These are phyloP conservation scores for Pachydiplax longipennis DNA, from an alignment of 2,888 invertebrate species.

Conservation along the genomic window DNA sequence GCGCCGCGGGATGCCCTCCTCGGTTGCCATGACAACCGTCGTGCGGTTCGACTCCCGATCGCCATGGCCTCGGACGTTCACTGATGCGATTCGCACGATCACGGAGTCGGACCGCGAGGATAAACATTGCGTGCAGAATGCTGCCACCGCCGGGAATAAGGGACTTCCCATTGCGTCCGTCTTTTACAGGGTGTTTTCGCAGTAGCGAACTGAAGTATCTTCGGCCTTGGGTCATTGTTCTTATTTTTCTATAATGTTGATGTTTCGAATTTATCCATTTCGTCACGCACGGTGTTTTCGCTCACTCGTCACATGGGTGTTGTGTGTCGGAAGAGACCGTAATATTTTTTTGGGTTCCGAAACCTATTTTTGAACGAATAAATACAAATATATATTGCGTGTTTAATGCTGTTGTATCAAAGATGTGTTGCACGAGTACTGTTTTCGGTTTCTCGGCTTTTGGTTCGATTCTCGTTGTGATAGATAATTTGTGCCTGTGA, in stretches of 20 bases:
- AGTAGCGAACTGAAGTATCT: background rate
- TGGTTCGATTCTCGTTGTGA: background rate
- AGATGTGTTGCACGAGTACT: too few relatives aligned
- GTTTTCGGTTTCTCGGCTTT: background rate
- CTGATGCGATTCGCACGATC: background rate
- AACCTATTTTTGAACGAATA: background rate
- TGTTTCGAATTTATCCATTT: background rate
- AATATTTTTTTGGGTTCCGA: background rate
- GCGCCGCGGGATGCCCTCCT: constrained; percentile 46
- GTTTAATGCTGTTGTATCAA: background rate
- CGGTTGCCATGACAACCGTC: constrained; percentile 47
- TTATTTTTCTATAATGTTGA: constrained; percentile 19
- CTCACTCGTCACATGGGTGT: background rate
- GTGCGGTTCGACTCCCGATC: constrained; percentile 11
- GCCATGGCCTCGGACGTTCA: constrained; percentile 5
- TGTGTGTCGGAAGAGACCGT: background rate
- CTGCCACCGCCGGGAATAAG: background rate
- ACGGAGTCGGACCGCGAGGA: background rate
- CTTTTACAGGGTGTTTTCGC: background rate
- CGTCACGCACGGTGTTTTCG: background rate
- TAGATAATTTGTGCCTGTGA: background rate
- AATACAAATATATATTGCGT: background rate
- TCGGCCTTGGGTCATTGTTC: background rate
- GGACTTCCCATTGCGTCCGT: background rate
- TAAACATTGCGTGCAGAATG: background rate